Evolutionary conservation across 2,797 vertebrate genomes (phyloP), one percentile per base, ranked within the genome.

Genomic region (Danionella dracula): DNA sequence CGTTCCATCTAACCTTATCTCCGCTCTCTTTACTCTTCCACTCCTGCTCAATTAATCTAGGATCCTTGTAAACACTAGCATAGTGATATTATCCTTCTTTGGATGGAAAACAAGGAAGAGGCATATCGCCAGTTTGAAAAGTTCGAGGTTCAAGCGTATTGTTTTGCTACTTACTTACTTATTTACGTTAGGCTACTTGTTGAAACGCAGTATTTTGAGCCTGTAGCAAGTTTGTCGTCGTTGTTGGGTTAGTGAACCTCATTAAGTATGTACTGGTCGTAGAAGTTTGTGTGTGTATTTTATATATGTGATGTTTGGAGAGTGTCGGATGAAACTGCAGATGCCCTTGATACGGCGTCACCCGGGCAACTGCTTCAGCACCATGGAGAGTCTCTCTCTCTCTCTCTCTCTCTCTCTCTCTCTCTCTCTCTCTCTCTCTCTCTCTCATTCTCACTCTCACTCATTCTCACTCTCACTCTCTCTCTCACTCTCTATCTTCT

Each of bases 351-450:
- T 74, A 59, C 68, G 66, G 49, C 56, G 74, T 84, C 82, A 75
- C 84, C 83, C 58, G 34, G 81, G 82, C 61, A 80, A 86, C 78
- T 8, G 73, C 60, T 78, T 84, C 79, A 82, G 80, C 83, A 80
- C 82, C 82, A 78, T 69, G 73, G 82, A 81, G 83, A 84, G 77
- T 72, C 73, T 66, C 61, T 27, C 23, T 3, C 23, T 6, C 3
- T 3, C 23, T 3, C 23, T 27, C 23, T 27, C 23, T 27, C 23
- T 27, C 23, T 27, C 23, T 54, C 37, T 45, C 40, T 65, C 58
- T 64, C 23, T 27, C 23, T 27, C 23, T 27, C 23, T 27, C 23
- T 19, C 40, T 45, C 29, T 42, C 48, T 68, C 23, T 27, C 23
- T 27, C 23, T 27, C 23, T 27, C 23, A 3, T 6, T 27, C 23